These are phyloP conservation scores for Myripristis jacobus DNA, from an alignment of 2,797 vertebrate genomes.

Conservation along the genomic window DNA sequence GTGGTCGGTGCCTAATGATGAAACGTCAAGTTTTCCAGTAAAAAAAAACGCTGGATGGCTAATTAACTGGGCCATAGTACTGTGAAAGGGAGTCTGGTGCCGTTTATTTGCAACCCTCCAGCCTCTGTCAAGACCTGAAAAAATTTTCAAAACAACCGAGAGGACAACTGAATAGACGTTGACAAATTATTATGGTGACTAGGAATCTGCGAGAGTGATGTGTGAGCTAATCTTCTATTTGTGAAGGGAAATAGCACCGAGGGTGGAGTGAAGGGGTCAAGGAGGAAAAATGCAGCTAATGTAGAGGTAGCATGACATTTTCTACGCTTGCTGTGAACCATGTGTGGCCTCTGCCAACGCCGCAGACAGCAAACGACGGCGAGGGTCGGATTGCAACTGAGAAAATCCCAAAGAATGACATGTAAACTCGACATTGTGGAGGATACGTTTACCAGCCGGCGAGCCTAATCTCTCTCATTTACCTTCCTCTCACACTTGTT, in stretches of 20 bases:
- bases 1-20: not conserved
- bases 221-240: slow-evolving; percentile 71
- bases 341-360: slow-evolving; percentile 51
- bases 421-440: slow-evolving; percentile 29
- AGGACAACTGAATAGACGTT: slow-evolving; percentile 35
- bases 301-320: slow-evolving; percentile 66
- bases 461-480: slow-evolving; percentile 49
- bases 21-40: slow-evolving; percentile 8
- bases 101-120: slow-evolving; percentile 33
- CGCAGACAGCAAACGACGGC: slow-evolving; percentile 43
- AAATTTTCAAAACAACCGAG: slow-evolving; percentile 22
- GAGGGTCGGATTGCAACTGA: slow-evolving; percentile 40
- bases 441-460: slow-evolving; percentile 36
- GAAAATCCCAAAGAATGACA: slow-evolving; percentile 43
- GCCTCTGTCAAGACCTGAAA: slow-evolving; percentile 20
- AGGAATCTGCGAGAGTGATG: slow-evolving; percentile 66
- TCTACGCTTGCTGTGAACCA: slow-evolving; percentile 63
- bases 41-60: not conserved
- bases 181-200: slow-evolving; percentile 57
- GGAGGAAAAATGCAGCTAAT: slow-evolving; percentile 60
- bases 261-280: slow-evolving; percentile 62
- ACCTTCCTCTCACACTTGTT: slow-evolving; percentile 59
- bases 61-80: not conserved
- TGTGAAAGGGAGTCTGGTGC: slow-evolving; percentile 1
- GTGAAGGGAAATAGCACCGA: slow-evolving; percentile 71